Conservation (phyloP, 2,113 vertebrate genomes). For the Pimephales promelas region DNA sequence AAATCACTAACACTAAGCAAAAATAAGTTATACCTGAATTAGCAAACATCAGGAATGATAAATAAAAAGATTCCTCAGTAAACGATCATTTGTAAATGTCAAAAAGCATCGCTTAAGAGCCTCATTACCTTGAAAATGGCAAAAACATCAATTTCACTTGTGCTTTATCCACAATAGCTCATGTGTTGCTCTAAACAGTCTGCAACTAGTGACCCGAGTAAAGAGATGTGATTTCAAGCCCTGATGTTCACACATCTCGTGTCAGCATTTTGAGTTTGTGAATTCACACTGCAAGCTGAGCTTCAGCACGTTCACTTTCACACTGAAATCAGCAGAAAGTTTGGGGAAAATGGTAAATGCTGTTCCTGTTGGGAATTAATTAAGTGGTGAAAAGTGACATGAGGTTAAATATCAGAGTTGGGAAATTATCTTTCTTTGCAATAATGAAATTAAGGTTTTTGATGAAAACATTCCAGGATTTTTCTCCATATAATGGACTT, state of each 20-base stretch:
- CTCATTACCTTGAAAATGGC: constrained; percentile 7
- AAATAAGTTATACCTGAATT: background rate
- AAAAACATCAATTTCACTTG: constrained; percentile 13
- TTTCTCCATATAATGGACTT: too few relatives aligned
- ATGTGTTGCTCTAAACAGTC: constrained; percentile 5
- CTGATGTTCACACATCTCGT: background rate
- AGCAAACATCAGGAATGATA: background rate
- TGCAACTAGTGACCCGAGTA: background rate
- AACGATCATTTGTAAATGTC: background rate
- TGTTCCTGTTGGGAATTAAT: background rate
- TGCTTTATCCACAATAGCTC: background rate
- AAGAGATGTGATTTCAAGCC: background rate
- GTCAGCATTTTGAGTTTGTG: background rate
- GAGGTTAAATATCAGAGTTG: background rate
- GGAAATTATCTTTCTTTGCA: background rate
- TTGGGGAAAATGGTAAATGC: background rate
- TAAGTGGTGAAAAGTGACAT: background rate
- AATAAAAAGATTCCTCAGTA: background rate
- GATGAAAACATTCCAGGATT: too few relatives aligned
- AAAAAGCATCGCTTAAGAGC: background rate
- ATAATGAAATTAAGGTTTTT: too few relatives aligned
- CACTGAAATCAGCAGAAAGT: background rate
- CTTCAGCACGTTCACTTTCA: background rate
- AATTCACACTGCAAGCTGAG: background rate
- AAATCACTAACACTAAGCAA: background rate